phyloP scores from a whole-genome alignment of 2,797 vertebrate species.

The Bufotes viridis region DNA sequence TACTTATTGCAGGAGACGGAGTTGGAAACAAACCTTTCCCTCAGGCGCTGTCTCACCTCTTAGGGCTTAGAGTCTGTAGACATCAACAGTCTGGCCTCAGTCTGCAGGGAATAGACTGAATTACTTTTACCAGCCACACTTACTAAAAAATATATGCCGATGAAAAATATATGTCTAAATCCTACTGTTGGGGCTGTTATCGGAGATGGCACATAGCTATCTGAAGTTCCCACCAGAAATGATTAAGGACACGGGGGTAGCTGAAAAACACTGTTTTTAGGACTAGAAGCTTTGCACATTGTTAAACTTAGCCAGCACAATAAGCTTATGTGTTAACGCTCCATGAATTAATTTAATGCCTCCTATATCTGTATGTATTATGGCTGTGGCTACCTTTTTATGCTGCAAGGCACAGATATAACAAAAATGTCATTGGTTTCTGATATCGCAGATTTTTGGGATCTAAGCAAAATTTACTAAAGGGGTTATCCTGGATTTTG shows the following conservation, averaged over 20 bases:
- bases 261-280: not conserved
- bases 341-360: no score
- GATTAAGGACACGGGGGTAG: not conserved
- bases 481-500: no score
- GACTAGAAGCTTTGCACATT: no score
- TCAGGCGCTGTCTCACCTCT: constrained; percentile 38
- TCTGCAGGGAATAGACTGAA: constrained; percentile 20
- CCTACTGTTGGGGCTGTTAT: not conserved
- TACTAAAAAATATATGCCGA: constrained; percentile 15
- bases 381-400: no score
- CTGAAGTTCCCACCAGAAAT: not conserved
- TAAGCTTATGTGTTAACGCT: no score
- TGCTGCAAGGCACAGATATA: no score
- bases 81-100: not conserved
- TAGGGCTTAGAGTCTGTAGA: constrained; percentile 5
- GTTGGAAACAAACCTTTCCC: constrained; percentile 26
- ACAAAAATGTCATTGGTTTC: no score
- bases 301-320: no score
- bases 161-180: constrained; percentile 12
- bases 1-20: not conserved
- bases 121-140: constrained; percentile 8
- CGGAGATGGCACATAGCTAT: not conserved
- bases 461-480: no score
- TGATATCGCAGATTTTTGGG: no score
- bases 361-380: no score